phyloP scores from a whole-genome alignment of 2,888 invertebrate species.

The Acanthococcus lagerstroemiae region DNA sequence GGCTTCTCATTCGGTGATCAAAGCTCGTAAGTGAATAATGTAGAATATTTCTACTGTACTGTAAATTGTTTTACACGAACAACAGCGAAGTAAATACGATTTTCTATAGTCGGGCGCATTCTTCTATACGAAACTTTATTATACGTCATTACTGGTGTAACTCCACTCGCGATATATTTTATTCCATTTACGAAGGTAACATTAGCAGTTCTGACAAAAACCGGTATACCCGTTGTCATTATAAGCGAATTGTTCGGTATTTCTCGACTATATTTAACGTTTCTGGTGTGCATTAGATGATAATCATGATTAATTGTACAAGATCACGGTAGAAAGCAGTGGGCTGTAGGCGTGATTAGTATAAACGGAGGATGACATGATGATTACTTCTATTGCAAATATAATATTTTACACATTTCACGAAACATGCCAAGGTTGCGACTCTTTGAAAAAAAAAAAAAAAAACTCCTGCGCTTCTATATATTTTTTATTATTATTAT shows the following conservation, averaged over 20 bases:
- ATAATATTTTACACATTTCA: slow-evolving; percentile 31
- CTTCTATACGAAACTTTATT: slow-evolving; percentile 3
- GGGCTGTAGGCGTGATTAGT: slow-evolving; percentile 29
- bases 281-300: slow-evolving; percentile 25
- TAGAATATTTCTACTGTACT: neutral
- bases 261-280: neutral
- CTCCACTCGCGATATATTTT: slow-evolving; percentile 8
- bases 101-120: neutral
- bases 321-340: slow-evolving; percentile 29
- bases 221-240: slow-evolving; percentile 10
- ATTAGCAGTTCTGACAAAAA: neutral
- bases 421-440: slow-evolving; percentile 29
- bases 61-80: neutral
- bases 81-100: neutral
- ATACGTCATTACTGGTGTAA: slow-evolving; percentile 2
- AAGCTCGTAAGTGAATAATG: no score
- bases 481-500: neutral
- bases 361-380: slow-evolving; percentile 30
- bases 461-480: slow-evolving; percentile 20
- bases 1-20: no score
- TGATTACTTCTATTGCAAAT: slow-evolving; percentile 31
- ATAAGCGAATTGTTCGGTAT: slow-evolving; percentile 8
- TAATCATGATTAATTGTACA: slow-evolving; percentile 30
- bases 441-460: neutral
- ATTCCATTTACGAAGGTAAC: slow-evolving; percentile 3